Percentiles rank a stretch among this genome's conserved stretches.
Conservation (phyloP, 2,113 vertebrate species). For the Corydoras maculifer region DNA sequence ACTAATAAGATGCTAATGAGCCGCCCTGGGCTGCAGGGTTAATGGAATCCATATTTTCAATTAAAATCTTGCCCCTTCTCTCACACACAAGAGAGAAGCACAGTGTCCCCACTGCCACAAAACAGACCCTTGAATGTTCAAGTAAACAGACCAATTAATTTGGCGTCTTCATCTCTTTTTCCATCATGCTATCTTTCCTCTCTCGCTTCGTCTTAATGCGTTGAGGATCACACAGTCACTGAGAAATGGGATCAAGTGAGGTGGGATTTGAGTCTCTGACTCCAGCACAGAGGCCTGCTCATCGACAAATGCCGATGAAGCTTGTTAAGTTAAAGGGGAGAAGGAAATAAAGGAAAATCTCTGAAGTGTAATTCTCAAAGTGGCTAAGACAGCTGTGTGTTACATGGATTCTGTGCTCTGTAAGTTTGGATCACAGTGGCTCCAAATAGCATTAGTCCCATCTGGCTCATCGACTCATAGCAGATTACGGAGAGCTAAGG, state of each 20-base stretch:
- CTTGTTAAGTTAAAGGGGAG: constrained; percentile 15
- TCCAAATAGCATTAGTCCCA: constrained; percentile 20
- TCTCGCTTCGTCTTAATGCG: background rate
- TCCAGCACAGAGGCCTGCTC: constrained; percentile 9
- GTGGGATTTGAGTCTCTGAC: constrained; percentile 24
- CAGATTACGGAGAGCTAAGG: background rate
- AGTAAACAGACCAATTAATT: constrained; percentile 45
- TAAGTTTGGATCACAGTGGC: constrained; percentile 32
- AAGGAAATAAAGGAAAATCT: constrained; percentile 4
- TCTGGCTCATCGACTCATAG: constrained; percentile 5
- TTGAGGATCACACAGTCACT: constrained; percentile 2
- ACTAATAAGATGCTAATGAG: constrained; percentile 87
- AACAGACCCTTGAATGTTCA: constrained; percentile 27
- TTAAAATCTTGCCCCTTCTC: constrained; percentile 43
- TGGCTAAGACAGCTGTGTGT: constrained; percentile 16
- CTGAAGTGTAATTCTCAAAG: constrained; percentile 14
- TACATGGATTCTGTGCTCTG: constrained; percentile 23
- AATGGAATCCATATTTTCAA: constrained; percentile 81
- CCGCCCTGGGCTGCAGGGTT: constrained; percentile 81
- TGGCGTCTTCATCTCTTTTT: constrained; percentile 1
- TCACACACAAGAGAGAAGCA: constrained; percentile 26
- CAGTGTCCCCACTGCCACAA: constrained; percentile 29
- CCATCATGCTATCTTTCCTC: constrained; percentile 10
- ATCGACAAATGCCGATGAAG: constrained; percentile 6
- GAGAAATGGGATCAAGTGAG: constrained; percentile 29